A percentile compares a stretch with the other conserved stretches of the same genome.
These are phyloP conservation scores for Odobenus rosmarus DNA, from an alignment of 2,113 vertebrate species.

Conservation along the genomic window DNA sequence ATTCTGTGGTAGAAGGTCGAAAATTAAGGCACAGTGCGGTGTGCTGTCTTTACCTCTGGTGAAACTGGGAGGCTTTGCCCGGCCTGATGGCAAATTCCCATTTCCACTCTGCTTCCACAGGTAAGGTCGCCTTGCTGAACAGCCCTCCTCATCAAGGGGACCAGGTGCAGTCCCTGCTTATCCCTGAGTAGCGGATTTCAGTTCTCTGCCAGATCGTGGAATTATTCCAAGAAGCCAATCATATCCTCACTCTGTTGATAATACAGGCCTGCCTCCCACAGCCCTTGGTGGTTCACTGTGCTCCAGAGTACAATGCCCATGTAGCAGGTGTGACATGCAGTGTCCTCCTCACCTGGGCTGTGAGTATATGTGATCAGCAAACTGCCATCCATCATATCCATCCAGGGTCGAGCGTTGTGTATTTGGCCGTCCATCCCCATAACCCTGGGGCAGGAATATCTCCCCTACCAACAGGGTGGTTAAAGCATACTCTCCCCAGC, in stretches of 20 bases:
- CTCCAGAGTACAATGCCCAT: neutral
- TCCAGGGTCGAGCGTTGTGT: neutral
- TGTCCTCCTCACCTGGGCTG: neutral
- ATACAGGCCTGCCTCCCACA: no score
- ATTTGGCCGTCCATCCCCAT: neutral
- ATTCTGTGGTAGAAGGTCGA: neutral
- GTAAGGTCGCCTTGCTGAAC: neutral
- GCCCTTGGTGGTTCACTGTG: neutral
- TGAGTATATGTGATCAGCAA: neutral
- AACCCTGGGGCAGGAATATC: neutral
- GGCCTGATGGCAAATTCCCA: neutral
- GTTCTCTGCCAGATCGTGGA: neutral
- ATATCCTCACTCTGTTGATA: neutral
- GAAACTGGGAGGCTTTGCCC: neutral
- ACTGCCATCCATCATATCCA: fast-evolving
- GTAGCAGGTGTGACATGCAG: neutral
- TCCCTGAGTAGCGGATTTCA: neutral
- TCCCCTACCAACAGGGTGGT: neutral
- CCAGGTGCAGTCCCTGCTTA: neutral
- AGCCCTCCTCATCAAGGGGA: neutral
- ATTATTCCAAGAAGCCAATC: neutral
- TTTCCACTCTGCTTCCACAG: neutral
- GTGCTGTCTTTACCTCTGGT: neutral
- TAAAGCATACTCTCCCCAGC: neutral
- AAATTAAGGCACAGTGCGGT: neutral